Percentiles rank a stretch among this genome's conserved stretches.
phyloP scores from a whole-genome alignment of 2,888 invertebrate species.

The Callimorpha dominula region DNA sequence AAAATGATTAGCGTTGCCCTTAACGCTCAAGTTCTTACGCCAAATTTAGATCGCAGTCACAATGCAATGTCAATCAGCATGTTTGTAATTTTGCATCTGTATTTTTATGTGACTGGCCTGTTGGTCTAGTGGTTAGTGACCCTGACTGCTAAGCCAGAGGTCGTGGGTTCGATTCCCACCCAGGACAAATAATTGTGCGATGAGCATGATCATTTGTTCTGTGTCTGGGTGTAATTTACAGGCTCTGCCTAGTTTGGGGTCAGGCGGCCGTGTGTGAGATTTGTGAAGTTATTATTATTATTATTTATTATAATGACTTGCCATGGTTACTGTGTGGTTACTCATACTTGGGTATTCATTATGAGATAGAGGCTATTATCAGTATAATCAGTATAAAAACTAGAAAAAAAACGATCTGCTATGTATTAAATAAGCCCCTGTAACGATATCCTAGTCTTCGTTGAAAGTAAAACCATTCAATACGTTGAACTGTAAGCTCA shows the following conservation, averaged over 20 bases:
- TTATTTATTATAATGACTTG: constrained; percentile 19
- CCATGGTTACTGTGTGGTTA: constrained; percentile 2
- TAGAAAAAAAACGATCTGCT: neutral
- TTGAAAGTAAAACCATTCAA: constrained; percentile 48
- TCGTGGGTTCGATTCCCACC: too few relatives aligned
- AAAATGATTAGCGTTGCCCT: constrained; percentile 7
- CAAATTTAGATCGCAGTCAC: constrained; percentile 33
- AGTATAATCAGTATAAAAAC: neutral
- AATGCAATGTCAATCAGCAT: constrained; percentile 38
- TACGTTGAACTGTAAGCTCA: constrained; percentile 39
- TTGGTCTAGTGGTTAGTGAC: too few relatives aligned
- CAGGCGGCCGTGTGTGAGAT: too few relatives aligned
- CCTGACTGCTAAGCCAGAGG: too few relatives aligned
- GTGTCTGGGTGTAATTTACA: too few relatives aligned
- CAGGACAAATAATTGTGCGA: too few relatives aligned
- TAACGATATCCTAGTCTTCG: constrained; percentile 31
- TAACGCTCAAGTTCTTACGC: neutral
- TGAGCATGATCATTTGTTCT: too few relatives aligned
- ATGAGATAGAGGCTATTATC: neutral
- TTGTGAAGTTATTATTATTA: too few relatives aligned
- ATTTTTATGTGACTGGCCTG: too few relatives aligned
- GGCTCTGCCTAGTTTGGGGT: too few relatives aligned
- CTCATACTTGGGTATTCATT: neutral
- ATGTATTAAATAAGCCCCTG: constrained; percentile 17
- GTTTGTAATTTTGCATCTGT: constrained; percentile 16